These are phyloP conservation scores for Strigamia transsilvanica DNA, from an alignment of 2,888 invertebrate genomes.

Conservation along the genomic window DNA sequence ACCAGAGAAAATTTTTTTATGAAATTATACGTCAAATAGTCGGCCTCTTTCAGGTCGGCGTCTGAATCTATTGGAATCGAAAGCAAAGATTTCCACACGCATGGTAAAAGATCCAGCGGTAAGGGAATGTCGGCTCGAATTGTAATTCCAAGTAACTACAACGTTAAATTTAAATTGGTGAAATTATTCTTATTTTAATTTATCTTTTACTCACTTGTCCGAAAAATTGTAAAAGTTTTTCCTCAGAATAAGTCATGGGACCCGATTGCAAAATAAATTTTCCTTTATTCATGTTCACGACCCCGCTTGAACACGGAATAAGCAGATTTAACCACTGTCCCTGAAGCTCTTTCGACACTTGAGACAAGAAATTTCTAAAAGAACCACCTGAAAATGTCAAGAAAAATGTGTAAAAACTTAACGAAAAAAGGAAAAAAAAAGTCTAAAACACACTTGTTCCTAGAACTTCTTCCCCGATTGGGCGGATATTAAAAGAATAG, in stretches of 20 bases:
- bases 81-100: constrained; percentile 63
- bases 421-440: not conserved
- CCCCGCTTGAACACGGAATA: constrained; percentile 61
- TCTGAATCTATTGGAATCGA: constrained; percentile 61
- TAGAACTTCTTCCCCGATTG: constrained; percentile 65
- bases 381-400: constrained; percentile 62
- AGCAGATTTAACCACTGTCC: constrained; percentile 61
- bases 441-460: constrained; percentile 62
- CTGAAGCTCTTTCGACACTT: constrained; percentile 63
- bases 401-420: not conserved
- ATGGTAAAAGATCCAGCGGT: constrained; percentile 61
- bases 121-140: constrained; percentile 64
- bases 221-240: constrained; percentile 63
- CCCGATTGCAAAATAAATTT: constrained; percentile 63
- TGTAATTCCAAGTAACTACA: constrained; percentile 63
- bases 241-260: constrained; percentile 62
- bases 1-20: constrained; percentile 64
- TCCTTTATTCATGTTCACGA: constrained; percentile 61
- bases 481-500: constrained; percentile 63
- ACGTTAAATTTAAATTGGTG: not conserved
- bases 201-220: constrained; percentile 61
- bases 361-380: constrained; percentile 64
- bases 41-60: constrained; percentile 63
- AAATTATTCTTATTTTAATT: not conserved
- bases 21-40: constrained; percentile 63